These are phyloP conservation scores for Parotocinclus haroldoi DNA, from an alignment of 2,797 vertebrate species.

Conservation along the genomic window DNA sequence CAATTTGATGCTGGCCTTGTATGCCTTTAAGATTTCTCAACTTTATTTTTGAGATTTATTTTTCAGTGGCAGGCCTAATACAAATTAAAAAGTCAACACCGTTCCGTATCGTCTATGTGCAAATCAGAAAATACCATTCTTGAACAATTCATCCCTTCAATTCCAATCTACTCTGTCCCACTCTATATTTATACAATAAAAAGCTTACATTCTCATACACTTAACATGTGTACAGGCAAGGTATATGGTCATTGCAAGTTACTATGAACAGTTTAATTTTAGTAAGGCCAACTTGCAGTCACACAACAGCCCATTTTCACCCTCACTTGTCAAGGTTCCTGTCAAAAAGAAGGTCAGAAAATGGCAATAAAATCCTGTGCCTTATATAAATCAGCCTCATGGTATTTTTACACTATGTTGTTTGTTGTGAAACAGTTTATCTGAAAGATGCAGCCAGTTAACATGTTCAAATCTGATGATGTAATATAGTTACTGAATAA, in stretches of 20 bases:
- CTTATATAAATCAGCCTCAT: no score
- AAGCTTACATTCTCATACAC: background rate
- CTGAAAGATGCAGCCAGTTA: background rate
- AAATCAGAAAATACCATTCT: no score
- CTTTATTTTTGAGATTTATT: no score
- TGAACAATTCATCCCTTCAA: no score
- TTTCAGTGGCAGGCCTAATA: no score
- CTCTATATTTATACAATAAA: background rate
- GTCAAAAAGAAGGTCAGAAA: slow-evolving; percentile 16
- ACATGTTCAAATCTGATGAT: background rate
- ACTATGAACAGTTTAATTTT: slow-evolving; percentile 1
- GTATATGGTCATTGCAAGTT: background rate
- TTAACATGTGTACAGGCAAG: background rate
- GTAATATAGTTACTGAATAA: slow-evolving; percentile 7
- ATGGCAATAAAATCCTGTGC: background rate
- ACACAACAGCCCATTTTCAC: slow-evolving; percentile 10
- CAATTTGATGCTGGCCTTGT: no score
- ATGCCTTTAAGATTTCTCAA: no score
- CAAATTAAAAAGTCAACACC: no score
- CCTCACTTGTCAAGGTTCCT: slow-evolving; percentile 11
- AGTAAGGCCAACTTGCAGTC: background rate
- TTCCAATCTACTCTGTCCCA: no score
- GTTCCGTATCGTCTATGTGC: no score
- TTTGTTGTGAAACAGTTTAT: no score
- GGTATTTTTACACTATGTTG: no score